Evolutionary conservation across 2,888 invertebrate species (phyloP).

Genomic region (Lydus trimaculatus): DNA sequence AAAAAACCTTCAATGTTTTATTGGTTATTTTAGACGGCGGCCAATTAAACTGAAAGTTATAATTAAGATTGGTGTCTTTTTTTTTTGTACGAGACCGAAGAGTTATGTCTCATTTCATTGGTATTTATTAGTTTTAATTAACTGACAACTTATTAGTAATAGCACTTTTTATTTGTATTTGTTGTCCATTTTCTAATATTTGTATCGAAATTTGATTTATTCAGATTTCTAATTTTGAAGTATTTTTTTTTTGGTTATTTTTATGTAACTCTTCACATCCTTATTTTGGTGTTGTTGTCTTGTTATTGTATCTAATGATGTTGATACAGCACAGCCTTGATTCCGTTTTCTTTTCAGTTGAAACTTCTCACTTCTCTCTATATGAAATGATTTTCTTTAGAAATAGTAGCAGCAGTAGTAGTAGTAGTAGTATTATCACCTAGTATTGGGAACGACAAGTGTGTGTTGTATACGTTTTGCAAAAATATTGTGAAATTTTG

Average conservation of each 20-base stretch:
- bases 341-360: slow-evolving; percentile 1
- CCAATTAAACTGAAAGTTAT: neutral
- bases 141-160: neutral
- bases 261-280: too few relatives aligned
- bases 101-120: neutral
- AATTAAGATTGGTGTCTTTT: slow-evolving; percentile 3
- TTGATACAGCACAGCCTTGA: neutral
- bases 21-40: neutral
- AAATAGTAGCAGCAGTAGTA: neutral
- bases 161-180: neutral
- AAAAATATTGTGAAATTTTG: slow-evolving; percentile 37
- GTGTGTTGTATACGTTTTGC: neutral
- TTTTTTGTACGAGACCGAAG: neutral
- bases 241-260: too few relatives aligned
- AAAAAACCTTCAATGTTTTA: neutral
- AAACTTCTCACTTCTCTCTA: neutral
- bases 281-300: neutral
- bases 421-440: too few relatives aligned
- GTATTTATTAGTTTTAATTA: neutral
- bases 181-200: neutral
- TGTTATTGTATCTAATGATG: neutral
- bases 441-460: neutral
- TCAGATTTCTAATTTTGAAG: too few relatives aligned
- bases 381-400: neutral
- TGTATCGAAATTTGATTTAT: neutral